Evolutionary conservation across 2,113 vertebrate genomes (phyloP), one percentile per base, ranked within the genome.

Genomic region (Panurus biarmicus): DNA sequence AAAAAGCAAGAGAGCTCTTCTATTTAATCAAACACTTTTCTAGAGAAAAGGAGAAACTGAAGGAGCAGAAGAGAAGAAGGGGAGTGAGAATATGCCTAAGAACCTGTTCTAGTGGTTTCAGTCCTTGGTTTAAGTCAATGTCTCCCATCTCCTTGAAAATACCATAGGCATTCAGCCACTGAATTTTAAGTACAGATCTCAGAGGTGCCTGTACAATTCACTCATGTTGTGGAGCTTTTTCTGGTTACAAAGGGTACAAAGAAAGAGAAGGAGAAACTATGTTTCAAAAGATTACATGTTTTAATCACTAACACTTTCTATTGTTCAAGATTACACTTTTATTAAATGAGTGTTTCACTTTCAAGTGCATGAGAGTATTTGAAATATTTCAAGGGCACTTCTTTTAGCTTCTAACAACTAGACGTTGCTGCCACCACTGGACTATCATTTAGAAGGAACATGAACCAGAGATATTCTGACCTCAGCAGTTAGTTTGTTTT

Each of bases 401-500:
- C 53, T 93, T 95, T 80, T 50, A 76, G 51, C 76, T 92, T 84
- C 51, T 77, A 96, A 96, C 21, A 93, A 92, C 91, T 96, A 94
- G 94, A 96, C 19, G 4, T 85, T 97, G 93, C 97, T 98, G 97
- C 97, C 95, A 97, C 95, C 91, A 89, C 90, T 85, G 96, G 96
- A 82, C 85, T 93, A 33, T 67, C 87, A 67, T 91, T 95, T 90
- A 95, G 87, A 88, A 87, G 31, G 60, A 84, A 73, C 72, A 54
- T 23, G 76, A 90, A 90, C 26, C 14, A 10, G 85, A 87, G 53
- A 33, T 77, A 89, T 72, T 44, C 50, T 90, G 45, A 57, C 53
- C 87, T 93, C 60, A 90, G 38, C 91, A 74, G 29, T 35, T 44
- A 60, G 57, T 17, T 33, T 85, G 23, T 25, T 94, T 79, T 77